A percentile compares a stretch with the other conserved stretches of the same genome.
Conservation (phyloP, 1,140 invertebrate genomes). For the Papilio xuthus region DNA sequence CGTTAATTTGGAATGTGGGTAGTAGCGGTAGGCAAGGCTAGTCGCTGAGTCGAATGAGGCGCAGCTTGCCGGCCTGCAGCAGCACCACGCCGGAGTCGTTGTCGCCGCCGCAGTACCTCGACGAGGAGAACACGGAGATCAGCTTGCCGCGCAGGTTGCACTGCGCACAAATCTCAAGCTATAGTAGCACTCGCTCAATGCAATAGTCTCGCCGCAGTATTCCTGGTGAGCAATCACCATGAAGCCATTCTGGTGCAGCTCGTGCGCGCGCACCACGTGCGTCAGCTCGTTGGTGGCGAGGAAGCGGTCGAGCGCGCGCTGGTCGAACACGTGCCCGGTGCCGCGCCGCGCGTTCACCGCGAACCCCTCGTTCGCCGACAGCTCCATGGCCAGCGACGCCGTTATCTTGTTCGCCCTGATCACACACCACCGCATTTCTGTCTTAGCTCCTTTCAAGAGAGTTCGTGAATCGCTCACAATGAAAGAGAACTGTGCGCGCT, state of each 20-base stretch:
- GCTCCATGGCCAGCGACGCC: conserved; percentile 80
- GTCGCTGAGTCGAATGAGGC: conserved; percentile 53
- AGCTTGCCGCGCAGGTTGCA: conserved; percentile 61
- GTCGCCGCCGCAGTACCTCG: conserved; percentile 64
- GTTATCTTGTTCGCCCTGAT: conserved; percentile 61
- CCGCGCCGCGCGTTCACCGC: conserved; percentile 85
- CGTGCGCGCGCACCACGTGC: conserved; percentile 88
- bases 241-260: conserved; percentile 87
- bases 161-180: conserved; percentile 40
- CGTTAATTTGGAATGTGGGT: too few species aligned
- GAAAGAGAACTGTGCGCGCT: too few species aligned
- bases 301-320: conserved; percentile 85
- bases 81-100: conserved; percentile 63
- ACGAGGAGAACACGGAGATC: conserved; percentile 68
- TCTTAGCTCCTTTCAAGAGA: background rate
- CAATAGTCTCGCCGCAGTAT: background rate
- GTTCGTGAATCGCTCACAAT: too few species aligned
- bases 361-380: conserved; percentile 85
- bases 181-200: background rate
- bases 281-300: conserved; percentile 84
- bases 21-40: too few species aligned
- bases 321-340: conserved; percentile 88
- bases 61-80: conserved; percentile 56
- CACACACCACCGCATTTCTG: background rate
- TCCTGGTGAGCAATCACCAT: conserved; percentile 79